Evolutionary conservation across 2,888 invertebrate species (phyloP).

Genomic region (Morpho helenor): DNA sequence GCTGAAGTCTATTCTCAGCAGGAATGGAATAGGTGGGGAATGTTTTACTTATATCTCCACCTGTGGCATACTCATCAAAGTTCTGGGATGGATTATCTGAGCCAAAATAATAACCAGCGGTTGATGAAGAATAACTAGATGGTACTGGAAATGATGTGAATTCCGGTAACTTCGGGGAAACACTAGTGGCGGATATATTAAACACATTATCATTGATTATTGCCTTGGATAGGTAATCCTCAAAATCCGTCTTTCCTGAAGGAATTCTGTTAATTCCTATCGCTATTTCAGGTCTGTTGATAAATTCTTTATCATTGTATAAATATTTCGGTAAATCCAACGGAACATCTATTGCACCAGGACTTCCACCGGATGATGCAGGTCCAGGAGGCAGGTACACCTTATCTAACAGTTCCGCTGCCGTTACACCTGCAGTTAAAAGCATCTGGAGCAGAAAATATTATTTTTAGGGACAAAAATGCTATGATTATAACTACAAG

Average conservation of each 20-base stretch:
- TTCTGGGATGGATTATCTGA: not conserved
- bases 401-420: slow-evolving; percentile 52
- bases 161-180: not conserved
- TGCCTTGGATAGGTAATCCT: slow-evolving; percentile 16
- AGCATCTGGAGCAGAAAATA: slow-evolving; percentile 46
- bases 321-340: slow-evolving; percentile 40
- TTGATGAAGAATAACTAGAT: not conserved
- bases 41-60: too few species aligned
- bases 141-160: not conserved
- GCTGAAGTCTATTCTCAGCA: too few species aligned
- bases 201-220: slow-evolving; percentile 22
- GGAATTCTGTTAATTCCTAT: slow-evolving; percentile 33
- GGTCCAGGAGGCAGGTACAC: slow-evolving; percentile 60
- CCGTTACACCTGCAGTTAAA: slow-evolving; percentile 39
- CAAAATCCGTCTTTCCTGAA: slow-evolving; percentile 14
- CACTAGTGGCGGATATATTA: not conserved
- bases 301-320: slow-evolving; percentile 14
- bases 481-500: too few species aligned
- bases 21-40: too few species aligned
- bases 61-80: not conserved
- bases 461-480: too few species aligned
- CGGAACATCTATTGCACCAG: slow-evolving; percentile 44
- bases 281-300: slow-evolving; percentile 12
- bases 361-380: slow-evolving; percentile 48
- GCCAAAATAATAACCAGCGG: not conserved